phyloP scores from a whole-genome alignment of 2,113 vertebrate genomes.

The Zosterops lateralis region DNA sequence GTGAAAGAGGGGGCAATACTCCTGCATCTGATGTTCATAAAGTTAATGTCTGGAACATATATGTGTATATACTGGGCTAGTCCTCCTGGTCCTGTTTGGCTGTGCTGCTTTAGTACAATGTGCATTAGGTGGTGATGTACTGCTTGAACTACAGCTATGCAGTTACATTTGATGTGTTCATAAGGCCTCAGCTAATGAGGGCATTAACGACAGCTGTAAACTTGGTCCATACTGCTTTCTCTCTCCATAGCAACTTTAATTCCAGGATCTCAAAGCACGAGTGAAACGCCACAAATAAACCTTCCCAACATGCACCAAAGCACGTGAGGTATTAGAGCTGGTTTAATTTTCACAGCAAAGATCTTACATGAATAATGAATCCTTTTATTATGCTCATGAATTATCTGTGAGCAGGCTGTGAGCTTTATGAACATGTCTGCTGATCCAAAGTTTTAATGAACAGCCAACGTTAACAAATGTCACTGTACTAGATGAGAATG shows the following conservation, averaged over 20 bases:
- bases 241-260: conserved; percentile 19
- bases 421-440: conserved; percentile 48
- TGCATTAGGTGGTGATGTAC: background rate
- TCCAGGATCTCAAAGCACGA: background rate
- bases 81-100: background rate
- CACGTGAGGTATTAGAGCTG: conserved; percentile 21
- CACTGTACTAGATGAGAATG: background rate
- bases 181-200: conserved; percentile 3
- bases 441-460: conserved; percentile 38
- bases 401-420: conserved; percentile 45
- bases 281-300: conserved; percentile 42
- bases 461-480: conserved; percentile 27
- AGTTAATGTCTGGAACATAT: background rate
- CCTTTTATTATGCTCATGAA: conserved; percentile 59
- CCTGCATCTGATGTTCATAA: background rate
- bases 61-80: background rate
- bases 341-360: conserved; percentile 52
- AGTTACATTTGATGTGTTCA: background rate
- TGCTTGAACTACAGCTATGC: background rate
- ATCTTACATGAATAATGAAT: conserved; percentile 59
- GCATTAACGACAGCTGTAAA: background rate
- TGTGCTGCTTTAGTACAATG: background rate
- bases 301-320: background rate
- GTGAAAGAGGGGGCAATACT: background rate
- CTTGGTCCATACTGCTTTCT: background rate